These are phyloP conservation scores for Augiades crinisus DNA, from an alignment of 2,888 invertebrate species.

Conservation along the genomic window DNA sequence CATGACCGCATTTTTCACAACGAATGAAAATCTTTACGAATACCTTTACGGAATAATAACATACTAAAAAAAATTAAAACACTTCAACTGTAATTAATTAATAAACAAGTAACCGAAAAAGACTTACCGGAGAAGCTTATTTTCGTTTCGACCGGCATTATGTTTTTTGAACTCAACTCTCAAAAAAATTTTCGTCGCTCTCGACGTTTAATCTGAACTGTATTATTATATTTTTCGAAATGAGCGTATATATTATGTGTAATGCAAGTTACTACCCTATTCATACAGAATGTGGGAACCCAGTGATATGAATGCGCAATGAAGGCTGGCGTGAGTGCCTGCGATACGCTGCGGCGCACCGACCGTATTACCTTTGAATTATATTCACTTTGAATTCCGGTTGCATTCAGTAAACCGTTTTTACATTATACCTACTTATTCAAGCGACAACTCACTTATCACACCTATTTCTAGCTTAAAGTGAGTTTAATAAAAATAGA, in stretches of 20 bases:
- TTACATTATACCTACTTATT: too few relatives aligned
- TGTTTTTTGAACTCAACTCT: constrained; percentile 14
- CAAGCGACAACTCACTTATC: too few relatives aligned
- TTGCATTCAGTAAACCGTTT: background rate
- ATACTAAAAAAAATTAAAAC: constrained; percentile 11
- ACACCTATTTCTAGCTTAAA: too few relatives aligned
- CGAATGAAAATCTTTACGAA: background rate
- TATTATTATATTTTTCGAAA: too few relatives aligned
- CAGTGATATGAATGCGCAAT: background rate
- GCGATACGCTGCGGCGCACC: background rate
- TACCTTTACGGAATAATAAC: too few relatives aligned
- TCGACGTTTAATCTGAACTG: too few relatives aligned
- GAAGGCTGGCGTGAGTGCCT: background rate
- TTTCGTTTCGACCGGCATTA: constrained; percentile 74
- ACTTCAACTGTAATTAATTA: constrained; percentile 6
- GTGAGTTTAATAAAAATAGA: too few relatives aligned
- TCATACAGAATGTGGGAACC: background rate
- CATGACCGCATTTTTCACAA: constrained; percentile 2
- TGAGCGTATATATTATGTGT: too few relatives aligned
- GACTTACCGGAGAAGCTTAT: constrained; percentile 77
- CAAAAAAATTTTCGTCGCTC: too few relatives aligned
- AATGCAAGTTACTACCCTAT: background rate
- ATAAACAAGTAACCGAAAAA: constrained; percentile 26
- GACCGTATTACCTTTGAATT: background rate
- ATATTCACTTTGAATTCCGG: background rate